phyloP scores from a whole-genome alignment of 2,888 invertebrate genomes.

The Drosophila conformis region DNA sequence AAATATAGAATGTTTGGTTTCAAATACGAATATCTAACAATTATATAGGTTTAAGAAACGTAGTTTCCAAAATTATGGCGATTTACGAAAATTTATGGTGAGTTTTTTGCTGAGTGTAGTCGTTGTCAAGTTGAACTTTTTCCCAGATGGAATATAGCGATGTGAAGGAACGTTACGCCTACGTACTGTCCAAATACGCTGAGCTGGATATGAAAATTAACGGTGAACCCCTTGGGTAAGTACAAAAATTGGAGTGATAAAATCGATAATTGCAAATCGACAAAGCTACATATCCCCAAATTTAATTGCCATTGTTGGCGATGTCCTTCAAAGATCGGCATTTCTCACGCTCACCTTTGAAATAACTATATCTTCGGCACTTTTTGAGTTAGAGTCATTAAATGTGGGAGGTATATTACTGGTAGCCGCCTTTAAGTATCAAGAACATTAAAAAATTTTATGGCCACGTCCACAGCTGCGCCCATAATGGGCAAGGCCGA shows the following conservation, averaged over 20 bases:
- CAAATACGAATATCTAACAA: neutral
- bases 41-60: neutral
- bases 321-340: neutral
- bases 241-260: neutral
- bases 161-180: conserved; percentile 64
- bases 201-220: conserved; percentile 74
- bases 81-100: neutral
- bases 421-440: neutral
- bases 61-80: neutral
- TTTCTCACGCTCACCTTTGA: neutral
- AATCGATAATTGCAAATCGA: neutral
- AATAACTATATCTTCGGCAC: neutral
- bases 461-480: no score
- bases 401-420: neutral
- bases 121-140: neutral
- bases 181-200: conserved; percentile 78
- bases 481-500: neutral
- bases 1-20: neutral
- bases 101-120: neutral
- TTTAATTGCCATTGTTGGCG: neutral
- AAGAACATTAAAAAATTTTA: no score
- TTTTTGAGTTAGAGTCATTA: neutral
- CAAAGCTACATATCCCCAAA: neutral
- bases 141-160: conserved; percentile 65
- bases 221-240: conserved; percentile 79